Base-by-base conservation (phyloP, 1,140 invertebrate species). In the Vanessa tameamea region DNA sequence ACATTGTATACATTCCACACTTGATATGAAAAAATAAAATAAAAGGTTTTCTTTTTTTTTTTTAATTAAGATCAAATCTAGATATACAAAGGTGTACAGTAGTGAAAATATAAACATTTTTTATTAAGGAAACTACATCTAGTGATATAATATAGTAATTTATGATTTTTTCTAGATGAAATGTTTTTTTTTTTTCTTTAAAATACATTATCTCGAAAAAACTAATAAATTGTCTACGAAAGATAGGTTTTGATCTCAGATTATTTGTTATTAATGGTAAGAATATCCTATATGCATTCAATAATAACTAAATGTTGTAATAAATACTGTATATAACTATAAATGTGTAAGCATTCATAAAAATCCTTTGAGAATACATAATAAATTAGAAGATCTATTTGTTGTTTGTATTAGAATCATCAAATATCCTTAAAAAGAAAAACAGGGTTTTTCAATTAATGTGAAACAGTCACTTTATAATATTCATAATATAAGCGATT, bases 41-140 rank as follows among this genome's bases (percentile, higher is more conserved):
- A 20, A 2, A 23, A 43, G 57, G 67, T 65, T 16, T 43, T 57
- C 51, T 78, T 57, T 57, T 57, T 11, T 50, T 83, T 81, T 83
- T 83, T 83, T 87, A 73, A 72, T 69, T 37, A 81, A 79, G 75
- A 80, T 76, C 53, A 73, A 82, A 82, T 79, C 80, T 73, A 82
- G 72, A 78, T 81, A 82, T 87, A 87, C 80, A 86, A 87, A 87
- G 77, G 78, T 85, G 83, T 87, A 84, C 76, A 81, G 73, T 80
- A 79, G 80, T 86, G 83, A 81, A 79, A 80, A 82, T 82, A 83
- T 78, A 82, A 81, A 82, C 80, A 79, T 82, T 78, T 79, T 65
- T 59, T 31, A 6, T 64, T 47, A 72, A 71, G 65, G 69, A 77
- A 65, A 77, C 68, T 77, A 77, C 55, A 13, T 51, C 66, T 75